Evolutionary conservation across 2,888 invertebrate genomes (phyloP), one percentile per base, ranked within the genome.

Genomic region (Elgonia sp.): DNA sequence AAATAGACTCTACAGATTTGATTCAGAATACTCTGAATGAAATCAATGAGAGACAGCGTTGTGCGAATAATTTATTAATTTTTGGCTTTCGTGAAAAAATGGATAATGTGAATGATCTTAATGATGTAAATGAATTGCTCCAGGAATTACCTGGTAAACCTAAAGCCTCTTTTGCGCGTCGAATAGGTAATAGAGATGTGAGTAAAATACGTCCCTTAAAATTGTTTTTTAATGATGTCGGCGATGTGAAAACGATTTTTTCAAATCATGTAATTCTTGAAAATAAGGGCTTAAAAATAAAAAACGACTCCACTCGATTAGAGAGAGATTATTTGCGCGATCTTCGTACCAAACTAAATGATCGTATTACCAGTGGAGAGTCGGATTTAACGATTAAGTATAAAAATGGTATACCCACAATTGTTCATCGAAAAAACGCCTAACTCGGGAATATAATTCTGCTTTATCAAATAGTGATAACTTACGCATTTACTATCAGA

Each of bases 381-480:
- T 12, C 10, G 5, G 37, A 29, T 37, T n/a, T 50, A 46, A 70
- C 53, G 2, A 70, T 70, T 29, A 70, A 29, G 18, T 70, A 9
- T 50, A 21, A 50, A 50, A 46, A 18, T 20, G 70, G 70, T 5
- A 21, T 14, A 50, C 70, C 70, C 8, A 50, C 65, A 39, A 40
- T 65, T 65, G 65, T 65, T 42, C 42, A n/a, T 29, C 37, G 39
- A 65, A 65, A 65, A 65, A 37, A 40, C 65, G 65, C 10, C 7
- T 37, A 65, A 18, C 42, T 42, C 42, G 20, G 60, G 60, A 60
- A 21, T 21, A 60, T 60, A n/a, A n/a, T n/a, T n/a, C n/a, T n/a
- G n/a, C n/a, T n/a, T n/a, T n/a, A n/a, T n/a, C n/a, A n/a, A n/a
- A n/a, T n/a, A n/a, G n/a, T n/a, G n/a, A n/a, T n/a, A n/a, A n/a